Evolutionary conservation across 2,797 vertebrate species (phyloP), one percentile per base, ranked within the genome.

Genomic region (Staurois parvus): DNA sequence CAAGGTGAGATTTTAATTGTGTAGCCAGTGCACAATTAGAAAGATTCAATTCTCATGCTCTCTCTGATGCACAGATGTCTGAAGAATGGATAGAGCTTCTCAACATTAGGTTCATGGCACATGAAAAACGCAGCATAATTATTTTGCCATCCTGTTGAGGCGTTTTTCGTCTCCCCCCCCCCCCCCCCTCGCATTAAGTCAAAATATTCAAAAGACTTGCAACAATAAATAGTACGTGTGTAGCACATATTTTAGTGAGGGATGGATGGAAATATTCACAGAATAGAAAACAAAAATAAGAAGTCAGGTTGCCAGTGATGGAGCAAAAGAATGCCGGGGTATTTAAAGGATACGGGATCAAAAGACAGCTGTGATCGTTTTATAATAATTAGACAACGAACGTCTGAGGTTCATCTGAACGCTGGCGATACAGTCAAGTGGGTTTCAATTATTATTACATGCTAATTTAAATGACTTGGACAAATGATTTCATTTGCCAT

Each of bases 1-100:
- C 85, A 83, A 87, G 85, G 85, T 87, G 85, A 87, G 85, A 87
- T 87, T 87, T 87, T 87, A 87, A 87, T 87, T 87, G 85, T 87
- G 85, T 83, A 87, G 75, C 85, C 81, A 83, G 85, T 79, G 85
- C 81, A 83, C 85, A 87, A 87, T 87, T 87, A 87, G 85, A 87
- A 87, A 87, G 80, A 87, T 87, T 87, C 85, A 87, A 87, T 87
- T 87, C 85, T 87, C 85, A 83, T 82, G 81, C 85, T 87, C 85
- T 87, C 81, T 83, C 85, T 83, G 80, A 87, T 87, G 85, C 85
- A 87, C 85, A 87, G 85, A 87, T 87, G 85, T 87, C 80, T 87
- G 81, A 87, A 87, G 85, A 87, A 87, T 87, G 85, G 85, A 74
- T 83, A 69, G 80, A 83, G 72, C 85, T 72, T 83, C 85, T 83